Base-by-base conservation (phyloP, 2,888 invertebrate genomes). In the Tinea pellionella region DNA sequence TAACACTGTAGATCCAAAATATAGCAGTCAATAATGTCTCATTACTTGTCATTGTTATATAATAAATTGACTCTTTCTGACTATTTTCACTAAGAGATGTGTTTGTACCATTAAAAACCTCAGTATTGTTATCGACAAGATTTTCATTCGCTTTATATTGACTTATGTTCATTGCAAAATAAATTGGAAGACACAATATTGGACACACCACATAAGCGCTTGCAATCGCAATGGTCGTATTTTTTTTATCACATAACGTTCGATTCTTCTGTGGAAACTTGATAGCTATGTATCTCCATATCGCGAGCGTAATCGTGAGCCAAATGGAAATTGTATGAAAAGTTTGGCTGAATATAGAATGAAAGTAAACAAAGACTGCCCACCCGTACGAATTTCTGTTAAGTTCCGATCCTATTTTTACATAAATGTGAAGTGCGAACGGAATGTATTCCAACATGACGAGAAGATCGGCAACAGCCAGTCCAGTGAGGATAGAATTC, bases 361-460 rank as follows among this genome's bases (percentile, higher is more conserved):
- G 97, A 69, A 97, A 94, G 66, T 94, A 90, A 11, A 96, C 93
- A 74, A 94, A 96, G 32, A 93, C 89, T 0, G 94, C 93, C 93
- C 95, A 95, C 1, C 90, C 89, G 74, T 95, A 96, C 0, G 85
- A 83, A 66, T 86, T 81, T 24, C 75, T 72, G 64, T 87, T 85
- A 19, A 84, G 74, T 61, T 76, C 81, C 15, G 84, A 78, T 3
- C 85, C 83, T 18, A 88, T 84, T 57, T 90, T 88, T 16, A 94
- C 89, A 71, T 93, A 94, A 63, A 92, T 91, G 74, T 96, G 94
- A 61, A 94, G 89, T 0, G 95, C 92, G 73, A 95, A 95, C 0
- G 97, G 97, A 63, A 98, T 93, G 78, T 97, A 98, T 70, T 96
- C 96, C 68, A 97, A 89, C 93, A 98, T 97, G 41, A 97, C 97